A percentile compares a stretch with the other conserved stretches of the same genome.
Conservation (phyloP, 1,140 invertebrate species). For the Medauroidea extradentata region DNA sequence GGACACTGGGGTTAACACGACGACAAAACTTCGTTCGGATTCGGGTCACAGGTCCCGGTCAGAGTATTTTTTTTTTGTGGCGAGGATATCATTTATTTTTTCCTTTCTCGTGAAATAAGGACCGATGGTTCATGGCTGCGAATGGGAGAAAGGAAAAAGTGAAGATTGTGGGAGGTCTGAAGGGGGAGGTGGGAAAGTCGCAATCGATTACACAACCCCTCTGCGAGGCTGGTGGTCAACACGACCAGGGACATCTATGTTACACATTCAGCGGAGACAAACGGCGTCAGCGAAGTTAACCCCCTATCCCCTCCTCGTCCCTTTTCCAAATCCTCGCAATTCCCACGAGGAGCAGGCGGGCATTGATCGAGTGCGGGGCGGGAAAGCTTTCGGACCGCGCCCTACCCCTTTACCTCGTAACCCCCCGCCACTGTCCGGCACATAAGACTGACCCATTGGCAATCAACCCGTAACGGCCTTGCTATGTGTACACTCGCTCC, state of each 20-base stretch:
- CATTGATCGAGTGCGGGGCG: neutral
- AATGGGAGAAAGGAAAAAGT: neutral
- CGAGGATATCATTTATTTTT: no score
- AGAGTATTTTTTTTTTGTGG: no score
- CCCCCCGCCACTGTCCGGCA: neutral
- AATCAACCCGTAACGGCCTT: neutral
- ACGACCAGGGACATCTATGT: slow-evolving; percentile 3
- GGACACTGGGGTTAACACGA: no score
- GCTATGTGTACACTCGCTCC: no score
- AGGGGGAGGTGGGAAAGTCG: neutral
- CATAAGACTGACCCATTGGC: neutral
- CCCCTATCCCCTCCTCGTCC: no score
- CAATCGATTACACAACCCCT: neutral
- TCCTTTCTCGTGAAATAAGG: no score
- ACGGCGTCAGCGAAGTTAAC: slow-evolving; percentile 9
- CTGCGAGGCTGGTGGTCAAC: neutral
- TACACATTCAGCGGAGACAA: slow-evolving; percentile 12
- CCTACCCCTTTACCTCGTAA: neutral
- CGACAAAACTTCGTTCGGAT: no score
- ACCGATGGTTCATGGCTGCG: no score
- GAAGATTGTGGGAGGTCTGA: neutral
- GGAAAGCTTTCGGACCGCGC: neutral
- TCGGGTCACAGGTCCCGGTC: no score
- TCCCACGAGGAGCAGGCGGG: slow-evolving; percentile 5
- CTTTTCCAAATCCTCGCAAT: no score